Evolutionary conservation across 2,888 invertebrate genomes (phyloP).

Genomic region (Rotaria socialis): DNA sequence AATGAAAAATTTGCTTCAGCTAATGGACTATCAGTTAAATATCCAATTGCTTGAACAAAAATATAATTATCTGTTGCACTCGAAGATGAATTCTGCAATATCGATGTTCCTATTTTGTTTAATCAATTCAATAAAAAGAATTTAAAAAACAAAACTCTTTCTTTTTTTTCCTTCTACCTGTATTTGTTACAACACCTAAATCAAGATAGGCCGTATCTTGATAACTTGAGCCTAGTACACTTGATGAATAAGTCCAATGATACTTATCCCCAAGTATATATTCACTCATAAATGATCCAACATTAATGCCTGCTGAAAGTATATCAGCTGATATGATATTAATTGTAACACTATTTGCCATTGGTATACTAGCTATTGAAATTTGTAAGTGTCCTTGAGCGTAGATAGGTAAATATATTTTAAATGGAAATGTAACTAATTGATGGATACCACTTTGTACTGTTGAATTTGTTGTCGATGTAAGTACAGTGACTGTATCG

Average conservation of each 20-base stretch:
- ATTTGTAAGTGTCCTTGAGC: constrained; percentile 20
- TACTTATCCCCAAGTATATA: constrained; percentile 35
- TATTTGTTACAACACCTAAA: constrained; percentile 53
- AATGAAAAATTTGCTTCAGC: constrained; percentile 48
- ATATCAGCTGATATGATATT: neutral
- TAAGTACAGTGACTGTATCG: neutral
- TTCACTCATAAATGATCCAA: constrained; percentile 39
- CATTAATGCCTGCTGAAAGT: constrained; percentile 39
- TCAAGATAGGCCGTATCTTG: constrained; percentile 50
- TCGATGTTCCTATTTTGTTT: constrained; percentile 47
- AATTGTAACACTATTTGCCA: neutral
- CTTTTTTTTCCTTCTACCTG: constrained; percentile 49
- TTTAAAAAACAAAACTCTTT: too few relatives aligned
- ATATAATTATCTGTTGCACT: constrained; percentile 50
- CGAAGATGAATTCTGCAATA: constrained; percentile 41
- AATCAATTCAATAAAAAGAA: neutral
- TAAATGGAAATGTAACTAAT: neutral
- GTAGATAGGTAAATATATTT: neutral
- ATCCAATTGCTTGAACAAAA: constrained; percentile 50
- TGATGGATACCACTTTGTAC: neutral
- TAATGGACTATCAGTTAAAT: constrained; percentile 51
- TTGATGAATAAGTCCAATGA: constrained; percentile 9
- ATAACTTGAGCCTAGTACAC: constrained; percentile 48
- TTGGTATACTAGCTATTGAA: neutral
- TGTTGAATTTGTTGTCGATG: neutral